Evolutionary conservation across 2,113 vertebrate genomes (phyloP).

Genomic region (Nyctereutes procyonoides): DNA sequence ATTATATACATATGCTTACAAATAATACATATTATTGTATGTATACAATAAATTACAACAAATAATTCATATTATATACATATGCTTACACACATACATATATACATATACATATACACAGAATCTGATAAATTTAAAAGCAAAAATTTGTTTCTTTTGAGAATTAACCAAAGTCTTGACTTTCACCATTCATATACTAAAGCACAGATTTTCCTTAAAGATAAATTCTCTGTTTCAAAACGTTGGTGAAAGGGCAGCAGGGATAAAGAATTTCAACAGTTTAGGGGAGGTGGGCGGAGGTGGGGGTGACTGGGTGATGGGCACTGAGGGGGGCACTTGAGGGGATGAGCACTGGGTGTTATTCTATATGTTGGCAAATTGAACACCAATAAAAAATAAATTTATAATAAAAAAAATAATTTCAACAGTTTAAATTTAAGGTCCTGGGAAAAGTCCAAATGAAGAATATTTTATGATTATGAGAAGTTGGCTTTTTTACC

Average conservation of each 20-base stretch:
- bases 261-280: neutral
- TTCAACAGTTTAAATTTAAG: slow-evolving; percentile 20
- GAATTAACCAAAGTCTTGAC: neutral
- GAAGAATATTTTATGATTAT: neutral
- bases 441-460: neutral
- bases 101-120: neutral
- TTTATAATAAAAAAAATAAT: neutral
- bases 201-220: neutral
- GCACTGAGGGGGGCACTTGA: no score
- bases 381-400: no score
- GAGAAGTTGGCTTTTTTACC: neutral
- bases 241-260: neutral
- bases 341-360: no score
- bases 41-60: no score
- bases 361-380: no score
- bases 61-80: no score
- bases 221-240: slow-evolving; percentile 45
- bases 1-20: no score
- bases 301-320: no score
- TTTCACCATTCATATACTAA: neutral
- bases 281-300: neutral
- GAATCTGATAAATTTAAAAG: neutral
- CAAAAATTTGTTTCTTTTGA: neutral
- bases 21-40: no score
- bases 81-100: no score